Evolutionary conservation across 2,797 vertebrate species (phyloP).

Genomic region (Pantherophis vulpinus): DNA sequence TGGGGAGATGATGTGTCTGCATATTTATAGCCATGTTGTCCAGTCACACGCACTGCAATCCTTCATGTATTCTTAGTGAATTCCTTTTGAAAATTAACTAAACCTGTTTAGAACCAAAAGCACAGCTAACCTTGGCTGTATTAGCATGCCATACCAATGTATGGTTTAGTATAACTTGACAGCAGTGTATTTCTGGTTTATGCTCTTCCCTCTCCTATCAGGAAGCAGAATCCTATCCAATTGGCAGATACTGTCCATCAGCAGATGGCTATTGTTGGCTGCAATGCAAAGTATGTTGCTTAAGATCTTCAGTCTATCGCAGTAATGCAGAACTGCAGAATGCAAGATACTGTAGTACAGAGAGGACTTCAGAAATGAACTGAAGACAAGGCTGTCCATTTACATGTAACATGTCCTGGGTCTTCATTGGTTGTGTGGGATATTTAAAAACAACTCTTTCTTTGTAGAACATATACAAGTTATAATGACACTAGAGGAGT

Average conservation of each 20-base stretch:
- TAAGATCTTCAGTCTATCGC: background rate
- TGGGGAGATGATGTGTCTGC: background rate
- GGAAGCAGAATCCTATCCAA: background rate
- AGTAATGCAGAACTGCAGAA: background rate
- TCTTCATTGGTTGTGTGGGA: background rate
- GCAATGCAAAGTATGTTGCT: background rate
- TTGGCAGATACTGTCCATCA: background rate
- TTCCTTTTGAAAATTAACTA: background rate
- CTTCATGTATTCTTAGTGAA: background rate
- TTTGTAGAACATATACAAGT: slow-evolving; percentile 91
- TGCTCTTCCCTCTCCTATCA: background rate
- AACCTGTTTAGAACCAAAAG: background rate
- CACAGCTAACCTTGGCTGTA: background rate
- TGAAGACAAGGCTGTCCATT: background rate
- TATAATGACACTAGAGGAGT: slow-evolving; percentile 98
- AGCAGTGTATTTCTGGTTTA: background rate
- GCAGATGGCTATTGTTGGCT: background rate
- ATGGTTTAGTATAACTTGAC: background rate
- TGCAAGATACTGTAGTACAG: background rate
- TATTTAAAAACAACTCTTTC: slow-evolving; percentile 22
- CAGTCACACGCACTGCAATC: background rate
- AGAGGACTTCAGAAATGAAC: background rate
- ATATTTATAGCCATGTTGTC: background rate
- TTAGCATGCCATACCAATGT: background rate
- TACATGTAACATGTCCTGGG: background rate